phyloP scores from a whole-genome alignment of 2,888 invertebrate genomes.

The Odontocolon sp. region DNA sequence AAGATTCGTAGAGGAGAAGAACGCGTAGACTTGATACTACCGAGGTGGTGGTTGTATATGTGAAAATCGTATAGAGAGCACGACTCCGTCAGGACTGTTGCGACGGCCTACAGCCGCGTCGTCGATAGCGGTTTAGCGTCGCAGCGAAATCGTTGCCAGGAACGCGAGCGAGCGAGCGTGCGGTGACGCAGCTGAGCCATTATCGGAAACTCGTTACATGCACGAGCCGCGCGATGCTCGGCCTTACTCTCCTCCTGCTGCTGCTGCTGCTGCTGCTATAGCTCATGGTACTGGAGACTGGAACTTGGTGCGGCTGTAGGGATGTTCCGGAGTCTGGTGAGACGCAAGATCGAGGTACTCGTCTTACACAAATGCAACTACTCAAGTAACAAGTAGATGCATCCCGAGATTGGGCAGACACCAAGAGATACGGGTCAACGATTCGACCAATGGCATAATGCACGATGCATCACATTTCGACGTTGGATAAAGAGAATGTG shows the following conservation, averaged over 20 bases:
- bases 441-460: neutral
- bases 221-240: constrained; percentile 73
- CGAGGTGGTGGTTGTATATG: neutral
- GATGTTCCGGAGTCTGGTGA: neutral
- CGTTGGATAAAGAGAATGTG: too few relatives aligned
- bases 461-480: neutral
- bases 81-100: constrained; percentile 56
- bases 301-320: constrained; percentile 20
- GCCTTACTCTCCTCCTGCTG: constrained; percentile 14
- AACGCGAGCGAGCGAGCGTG: constrained; percentile 55
- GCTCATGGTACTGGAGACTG: too few relatives aligned
- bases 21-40: neutral
- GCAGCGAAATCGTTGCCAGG: constrained; percentile 54
- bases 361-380: neutral
- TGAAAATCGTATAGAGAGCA: neutral
- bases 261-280: constrained; percentile 1
- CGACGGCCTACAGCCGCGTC: constrained; percentile 48
- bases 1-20: constrained; percentile 17
- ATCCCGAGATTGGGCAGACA: neutral
- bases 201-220: constrained; percentile 81
- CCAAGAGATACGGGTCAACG: neutral
- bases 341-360: neutral
- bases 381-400: constrained; percentile 9
- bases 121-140: constrained; percentile 49
- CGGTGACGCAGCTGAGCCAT: constrained; percentile 78